phyloP scores from a whole-genome alignment of 2,888 invertebrate genomes.

The Dysmachus trigonus region DNA sequence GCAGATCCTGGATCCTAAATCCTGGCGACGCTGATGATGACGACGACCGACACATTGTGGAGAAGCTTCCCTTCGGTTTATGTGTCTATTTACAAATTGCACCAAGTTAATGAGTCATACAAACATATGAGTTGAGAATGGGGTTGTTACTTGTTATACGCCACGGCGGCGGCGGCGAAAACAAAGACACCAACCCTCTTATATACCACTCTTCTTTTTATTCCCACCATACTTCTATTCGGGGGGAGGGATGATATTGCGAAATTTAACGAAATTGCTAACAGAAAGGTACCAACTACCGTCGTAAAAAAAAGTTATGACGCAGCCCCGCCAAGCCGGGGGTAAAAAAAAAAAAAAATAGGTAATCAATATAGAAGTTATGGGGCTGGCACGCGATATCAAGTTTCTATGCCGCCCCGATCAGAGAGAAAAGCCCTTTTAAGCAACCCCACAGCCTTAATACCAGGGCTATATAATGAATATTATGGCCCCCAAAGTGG shows the following conservation, averaged over 20 bases:
- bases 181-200: neutral
- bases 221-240: neutral
- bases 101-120: slow-evolving; percentile 37
- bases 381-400: slow-evolving; percentile 18
- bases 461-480: neutral
- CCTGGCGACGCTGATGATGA: too few species aligned
- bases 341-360: too few species aligned
- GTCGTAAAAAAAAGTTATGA: slow-evolving; percentile 9
- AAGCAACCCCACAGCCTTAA: too few species aligned
- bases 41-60: too few species aligned
- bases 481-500: neutral
- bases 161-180: neutral
- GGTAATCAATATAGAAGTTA: slow-evolving; percentile 12
- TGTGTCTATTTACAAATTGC: slow-evolving; percentile 37
- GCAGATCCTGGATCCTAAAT: too few species aligned
- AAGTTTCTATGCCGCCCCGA: neutral
- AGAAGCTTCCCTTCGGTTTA: slow-evolving; percentile 11
- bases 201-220: neutral
- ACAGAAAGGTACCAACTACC: slow-evolving; percentile 10
- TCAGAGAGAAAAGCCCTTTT: neutral
- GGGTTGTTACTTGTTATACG: neutral
- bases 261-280: neutral
- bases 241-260: neutral
- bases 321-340: neutral
- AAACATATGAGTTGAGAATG: neutral